Evolutionary conservation across 2,113 vertebrate species (phyloP), one percentile per base, ranked within the genome.

Genomic region (Entosphenus tridentatus): DNA sequence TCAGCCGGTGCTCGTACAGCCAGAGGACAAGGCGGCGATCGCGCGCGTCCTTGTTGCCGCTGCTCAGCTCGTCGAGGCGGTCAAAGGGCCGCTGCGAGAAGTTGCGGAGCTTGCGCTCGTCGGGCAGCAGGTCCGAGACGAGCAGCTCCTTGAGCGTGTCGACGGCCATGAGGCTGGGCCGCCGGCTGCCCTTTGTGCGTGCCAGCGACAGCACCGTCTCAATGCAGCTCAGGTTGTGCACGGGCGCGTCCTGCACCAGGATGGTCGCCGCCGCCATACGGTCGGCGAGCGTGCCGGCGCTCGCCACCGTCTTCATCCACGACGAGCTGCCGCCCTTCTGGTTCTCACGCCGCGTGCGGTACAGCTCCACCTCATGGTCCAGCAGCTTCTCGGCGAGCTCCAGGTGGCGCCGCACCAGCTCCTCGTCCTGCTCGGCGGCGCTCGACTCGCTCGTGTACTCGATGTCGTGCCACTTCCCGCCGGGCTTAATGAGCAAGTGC

Each of bases 201-300:
- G 21, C n/a, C 8, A 16, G 62, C 62, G 62, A 16, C n/a, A 65
- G 8, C 62, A 65, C n/a, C 62, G 10, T 16, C 18, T 65, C 62
- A 8, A 65, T 16, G 62, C 62, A 16, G 62, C n/a, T 9, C 10
- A 65, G 8, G 62, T 65, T 65, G 62, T 65, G 62, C n/a, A 65
- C n/a, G n/a, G 62, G 62, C 62, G 62, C 62, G 62, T 65, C 62
- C 18, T 65, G 62, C 8, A 65, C 18, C 62, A 65, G 62, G 21
- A 65, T 65, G n/a, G 62, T 65, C n/a, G 62, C 62, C n/a, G 62
- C 62, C n/a, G 62, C 62, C 62, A 65, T 65, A 65, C 62, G 62
- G 21, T 65, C 62, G 62, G 62, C 62, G n/a, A 65, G 21, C n/a
- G 62, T 65, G 21, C 62, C 62, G 21, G n/a, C 10, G 10, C 62